Percentiles rank a stretch among this genome's conserved stretches.
phyloP scores from a whole-genome alignment of 2,113 vertebrate genomes.

The Lasiurus cinereus region DNA sequence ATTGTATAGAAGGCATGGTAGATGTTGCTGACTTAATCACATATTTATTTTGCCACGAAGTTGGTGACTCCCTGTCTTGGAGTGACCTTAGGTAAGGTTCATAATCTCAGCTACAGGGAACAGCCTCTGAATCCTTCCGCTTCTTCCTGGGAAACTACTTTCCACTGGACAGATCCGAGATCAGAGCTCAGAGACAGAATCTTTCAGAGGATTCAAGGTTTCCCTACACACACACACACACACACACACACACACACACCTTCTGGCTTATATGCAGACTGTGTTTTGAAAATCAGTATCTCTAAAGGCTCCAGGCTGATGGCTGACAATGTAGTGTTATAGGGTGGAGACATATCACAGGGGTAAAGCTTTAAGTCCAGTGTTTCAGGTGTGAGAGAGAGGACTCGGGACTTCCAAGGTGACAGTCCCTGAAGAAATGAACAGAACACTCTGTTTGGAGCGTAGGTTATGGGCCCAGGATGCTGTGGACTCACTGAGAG shows the following conservation, averaged over 20 bases:
- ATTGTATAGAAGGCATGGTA: neutral
- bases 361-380: neutral
- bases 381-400: neutral
- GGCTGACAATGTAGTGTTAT: neutral
- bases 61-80: neutral
- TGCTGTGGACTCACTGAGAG: neutral
- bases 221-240: neutral
- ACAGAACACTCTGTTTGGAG: neutral
- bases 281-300: neutral
- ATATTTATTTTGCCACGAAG: neutral
- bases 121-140: neutral
- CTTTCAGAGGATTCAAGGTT: neutral
- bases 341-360: neutral
- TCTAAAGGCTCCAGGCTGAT: neutral
- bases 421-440: neutral
- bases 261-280: neutral
- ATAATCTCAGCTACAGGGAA: neutral
- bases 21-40: neutral
- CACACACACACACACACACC: neutral
- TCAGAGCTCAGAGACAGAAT: neutral
- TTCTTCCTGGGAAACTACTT: neutral
- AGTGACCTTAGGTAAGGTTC: neutral
- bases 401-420: neutral
- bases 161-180: neutral
- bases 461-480: neutral